A percentile compares a stretch with the other conserved stretches of the same genome.
Evolutionary conservation across 1,140 invertebrate species (phyloP).

Genomic region (Oncopodura yosiiana): DNA sequence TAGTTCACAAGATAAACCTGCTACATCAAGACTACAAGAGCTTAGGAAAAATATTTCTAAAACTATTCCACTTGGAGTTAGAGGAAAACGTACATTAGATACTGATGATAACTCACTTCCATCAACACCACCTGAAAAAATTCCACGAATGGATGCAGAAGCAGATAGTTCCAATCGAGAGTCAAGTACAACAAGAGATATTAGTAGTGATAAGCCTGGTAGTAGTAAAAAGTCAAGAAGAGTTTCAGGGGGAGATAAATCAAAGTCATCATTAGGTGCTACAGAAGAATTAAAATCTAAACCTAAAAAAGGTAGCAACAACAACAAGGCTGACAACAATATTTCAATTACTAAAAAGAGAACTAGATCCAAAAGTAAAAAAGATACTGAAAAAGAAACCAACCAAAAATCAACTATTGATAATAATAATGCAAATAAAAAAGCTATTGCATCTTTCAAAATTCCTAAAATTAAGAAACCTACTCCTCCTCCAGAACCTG

Average conservation of each 20-base stretch:
- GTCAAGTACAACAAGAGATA: not conserved
- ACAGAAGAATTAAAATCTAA: not conserved
- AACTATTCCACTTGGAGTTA: not conserved
- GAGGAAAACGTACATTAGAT: slow-evolving; percentile 6
- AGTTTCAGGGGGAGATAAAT: not conserved
- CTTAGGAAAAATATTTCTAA: not conserved
- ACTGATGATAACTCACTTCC: no score
- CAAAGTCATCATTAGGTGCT: not conserved
- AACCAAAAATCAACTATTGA: not conserved
- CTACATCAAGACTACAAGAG: not conserved
- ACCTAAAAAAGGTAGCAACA: no score
- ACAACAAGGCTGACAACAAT: no score
- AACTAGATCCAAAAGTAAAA: slow-evolving; percentile 10
- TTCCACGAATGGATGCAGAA: not conserved
- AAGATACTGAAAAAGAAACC: slow-evolving; percentile 2
- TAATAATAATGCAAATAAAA: not conserved
- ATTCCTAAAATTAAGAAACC: slow-evolving; percentile 29
- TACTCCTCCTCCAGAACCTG: slow-evolving; percentile 6
- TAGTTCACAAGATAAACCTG: not conserved
- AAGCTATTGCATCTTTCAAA: slow-evolving; percentile 4
- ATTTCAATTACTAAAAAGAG: not conserved
- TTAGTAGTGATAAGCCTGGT: not conserved
- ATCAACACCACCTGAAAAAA: no score
- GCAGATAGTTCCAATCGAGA: not conserved
- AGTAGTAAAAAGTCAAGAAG: not conserved